Base-by-base conservation (phyloP, 1,140 invertebrate species). In the Drosophila azteca region DNA sequence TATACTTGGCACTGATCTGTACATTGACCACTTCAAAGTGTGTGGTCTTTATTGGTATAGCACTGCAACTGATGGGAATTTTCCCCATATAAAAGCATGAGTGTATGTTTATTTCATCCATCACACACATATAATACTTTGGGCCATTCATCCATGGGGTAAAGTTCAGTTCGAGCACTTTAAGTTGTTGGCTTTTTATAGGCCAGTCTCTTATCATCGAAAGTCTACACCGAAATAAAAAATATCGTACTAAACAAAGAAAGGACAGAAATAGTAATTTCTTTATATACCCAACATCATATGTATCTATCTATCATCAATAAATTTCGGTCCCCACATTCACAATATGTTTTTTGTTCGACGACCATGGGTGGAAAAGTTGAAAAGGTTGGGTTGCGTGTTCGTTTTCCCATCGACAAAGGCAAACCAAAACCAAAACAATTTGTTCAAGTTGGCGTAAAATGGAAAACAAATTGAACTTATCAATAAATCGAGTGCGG, bases 381-480 rank as follows among this genome's bases (percentile, higher is more conserved):
- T 20, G 17, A 20, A 26, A 26, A 0, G 24, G 24, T 26, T 26
- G 24, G 24, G 24, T 26, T 26, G 24, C 52, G 68, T 70, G 53
- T 39, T 35, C 22, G 17, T 49, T 60, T 75, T 59, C 53, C 62
- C 70, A 75, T 43, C 57, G 11, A 22, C 75, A 62, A 31, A 35
- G 53, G 8, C 31, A 59, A 76, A 75, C 48, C 65, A 80, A 76
- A 76, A 76, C 48, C 65, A 80, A 76, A 78, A 82, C 70, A 82
- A 85, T 70, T 85, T 77, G 78, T 77, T 87, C 46, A 74, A 87
- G 65, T 85, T 87, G 82, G 55, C 74, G 76, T 87, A 79, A 85
- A 85, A 85, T 87, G 67, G 82, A 87, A 87, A 78, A 85, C 82
- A 87, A 87, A 87, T 87, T 82, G 82, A 76, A 87, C 83, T 88